Conservation (phyloP, 2,113 vertebrate genomes). For the Sciurus niger region DNA sequence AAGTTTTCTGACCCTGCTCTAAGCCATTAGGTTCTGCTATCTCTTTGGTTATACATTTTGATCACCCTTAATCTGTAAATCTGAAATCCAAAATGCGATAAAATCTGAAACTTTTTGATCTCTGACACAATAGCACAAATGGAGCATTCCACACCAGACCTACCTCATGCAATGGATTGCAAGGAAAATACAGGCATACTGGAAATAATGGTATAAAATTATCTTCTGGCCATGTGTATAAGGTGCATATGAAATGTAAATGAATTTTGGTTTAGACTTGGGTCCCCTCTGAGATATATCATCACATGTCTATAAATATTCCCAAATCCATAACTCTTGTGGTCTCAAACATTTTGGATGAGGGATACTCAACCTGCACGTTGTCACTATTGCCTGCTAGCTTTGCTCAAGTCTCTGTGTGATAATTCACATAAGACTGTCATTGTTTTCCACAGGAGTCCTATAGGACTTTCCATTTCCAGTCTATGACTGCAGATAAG, state of each 20-base stretch:
- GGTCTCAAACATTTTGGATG: not conserved
- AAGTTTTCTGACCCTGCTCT: not conserved
- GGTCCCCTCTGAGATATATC: not conserved
- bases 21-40: not conserved
- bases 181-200: not conserved
- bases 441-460: not conserved
- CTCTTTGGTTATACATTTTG: not conserved
- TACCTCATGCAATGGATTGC: not conserved
- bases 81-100: not conserved
- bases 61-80: not conserved
- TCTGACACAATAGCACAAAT: not conserved
- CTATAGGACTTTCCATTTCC: not conserved
- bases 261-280: not conserved
- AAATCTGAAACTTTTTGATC: not conserved
- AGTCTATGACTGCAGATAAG: not conserved
- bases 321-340: not conserved
- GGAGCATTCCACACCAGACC: not conserved
- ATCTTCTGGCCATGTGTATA: not conserved
- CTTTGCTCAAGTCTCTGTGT: not conserved
- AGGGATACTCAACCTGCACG: not conserved
- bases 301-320: not conserved
- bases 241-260: not conserved
- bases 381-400: not conserved
- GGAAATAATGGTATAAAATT: not conserved
- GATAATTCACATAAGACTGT: not conserved